Base-by-base conservation (phyloP, 2,797 vertebrate species). In the Eutrigla gurnardus region DNA sequence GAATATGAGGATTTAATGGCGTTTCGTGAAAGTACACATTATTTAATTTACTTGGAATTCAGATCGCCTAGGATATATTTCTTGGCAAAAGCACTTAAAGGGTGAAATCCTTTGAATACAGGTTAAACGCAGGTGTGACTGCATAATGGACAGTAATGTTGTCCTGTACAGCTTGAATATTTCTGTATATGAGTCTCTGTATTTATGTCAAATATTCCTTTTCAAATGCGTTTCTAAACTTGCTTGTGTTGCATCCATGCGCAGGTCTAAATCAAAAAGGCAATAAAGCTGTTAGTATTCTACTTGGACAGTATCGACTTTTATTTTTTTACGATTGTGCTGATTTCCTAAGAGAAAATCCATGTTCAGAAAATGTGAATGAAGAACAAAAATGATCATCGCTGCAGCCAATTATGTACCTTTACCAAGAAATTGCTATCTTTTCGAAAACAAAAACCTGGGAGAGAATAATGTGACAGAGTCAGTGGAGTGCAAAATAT, bases 401-500 rank as follows among this genome's bases (percentile, higher is more conserved):
- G 25, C 45, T 55, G 63, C 52, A 37, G 36, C 14, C 55, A 18
- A 50, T 57, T 60, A 15, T 35, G 13, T 13, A 35, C 4, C 42
- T 65, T 73, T 45, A 43, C 39, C 46, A 50, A 7, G 40, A 4
- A 65, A n/a, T 25, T n/a, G 37, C 32, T 43, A 25, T 67, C 52
- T 59, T 57, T 59, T 45, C 12, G 60, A 62, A 66, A 52, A 33
- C 1, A 45, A 46, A 50, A 62, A 8, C 3, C n/a, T 61, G 9
- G n/a, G 25, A 59, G 32, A 43, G 58, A 25, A 46, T 49, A 61
- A 32, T 39, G 4, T 7, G 35, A 65, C 49, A 59, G 66, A 47
- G 32, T 65, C 55, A 74, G 25, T 65, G 68, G 75, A 67, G 75
- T 47, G 74, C 4, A 54, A 80, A 75, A 73, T 59, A 14, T 37